Percentiles rank a stretch among this genome's conserved stretches.
Conservation (phyloP, 2,888 invertebrate species). For the Itoplectis maculator region DNA sequence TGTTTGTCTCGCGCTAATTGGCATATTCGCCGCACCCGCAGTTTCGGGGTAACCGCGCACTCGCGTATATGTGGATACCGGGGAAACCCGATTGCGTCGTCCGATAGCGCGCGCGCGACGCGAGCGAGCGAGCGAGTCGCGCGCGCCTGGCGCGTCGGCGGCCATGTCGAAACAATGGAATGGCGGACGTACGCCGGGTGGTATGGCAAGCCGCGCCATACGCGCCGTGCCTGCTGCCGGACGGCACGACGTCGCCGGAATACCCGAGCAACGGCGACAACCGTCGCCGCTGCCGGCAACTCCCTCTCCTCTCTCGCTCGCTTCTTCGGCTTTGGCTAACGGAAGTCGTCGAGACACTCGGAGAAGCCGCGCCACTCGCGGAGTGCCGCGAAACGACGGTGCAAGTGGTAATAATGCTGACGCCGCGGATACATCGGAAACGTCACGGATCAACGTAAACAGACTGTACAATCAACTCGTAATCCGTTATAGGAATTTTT, state of each 20-base stretch:
- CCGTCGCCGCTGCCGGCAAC: background rate
- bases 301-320: constrained; percentile 2
- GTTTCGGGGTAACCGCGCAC: constrained; percentile 29
- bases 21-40: background rate
- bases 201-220: background rate
- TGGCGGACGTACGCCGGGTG: constrained; percentile 66
- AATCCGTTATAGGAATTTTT: too few relatives aligned
- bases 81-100: constrained; percentile 78
- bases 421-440: background rate
- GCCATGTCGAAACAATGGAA: constrained; percentile 68
- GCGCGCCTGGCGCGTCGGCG: constrained; percentile 56
- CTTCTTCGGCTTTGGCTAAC: constrained; percentile 1
- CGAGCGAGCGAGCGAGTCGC: too few relatives aligned
- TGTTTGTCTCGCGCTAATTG: background rate
- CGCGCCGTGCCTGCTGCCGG: constrained; percentile 38
- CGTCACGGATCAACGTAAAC: too few relatives aligned
- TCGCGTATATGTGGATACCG: constrained; percentile 56
- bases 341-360: constrained; percentile 29
- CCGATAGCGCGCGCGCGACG: constrained; percentile 75
- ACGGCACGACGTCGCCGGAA: constrained; percentile 51
- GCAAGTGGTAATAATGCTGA: background rate
- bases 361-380: background rate
- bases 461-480: too few relatives aligned
- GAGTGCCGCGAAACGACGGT: background rate
- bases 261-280: constrained; percentile 11